Evolutionary conservation across 2,113 vertebrate species (phyloP), one percentile per base, ranked within the genome.

Genomic region (Prionailurus bengalensis): DNA sequence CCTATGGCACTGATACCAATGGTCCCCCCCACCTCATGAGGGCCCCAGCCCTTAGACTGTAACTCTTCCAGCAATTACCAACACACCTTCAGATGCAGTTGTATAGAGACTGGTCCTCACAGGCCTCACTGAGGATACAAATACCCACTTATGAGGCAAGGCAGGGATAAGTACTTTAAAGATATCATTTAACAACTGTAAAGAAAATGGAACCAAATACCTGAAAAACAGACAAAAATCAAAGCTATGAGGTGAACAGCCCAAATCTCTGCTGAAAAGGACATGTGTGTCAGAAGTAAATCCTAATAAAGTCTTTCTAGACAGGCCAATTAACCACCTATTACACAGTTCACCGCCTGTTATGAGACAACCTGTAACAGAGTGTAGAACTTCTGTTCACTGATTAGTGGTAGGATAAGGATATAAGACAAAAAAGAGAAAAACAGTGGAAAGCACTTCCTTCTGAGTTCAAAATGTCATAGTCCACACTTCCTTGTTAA

Each of bases 391-490:
- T 78, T 70, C n/a, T 6, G 48, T 19, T 81, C 33, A 55, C 25
- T 48, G 29, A 55, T 84, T 61, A 81, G 36, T 23, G 45, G 74
- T 42, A 31, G 27, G 42, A 92, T 42, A 42, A 94, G 39, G 68
- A 79, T 13, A 2, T 65, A 51, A 55, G 51, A 88, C 68, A 58
- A 33, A 66, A 92, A 82, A 39, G 29, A 29, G 45, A 61, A 94
- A 83, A 95, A 7, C 68, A 1, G 14, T 45, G 31, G 17, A 53
- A 36, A 92, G 31, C 9, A 81, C 39, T 94, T 92, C 91, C 80
- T 94, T 65, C 92, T 31, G 39, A 86, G 73, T 90, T 82, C 96
- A 74, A 29, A 53, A 74, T 25, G 92, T 65, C 94, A 68, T 0
- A 1, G n/a, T 33, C 42, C 84, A 71, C 5, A 25, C 78, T 86